Percentiles rank a stretch among this genome's conserved stretches.
These are phyloP conservation scores for Temnopleurus reevesii DNA, from an alignment of 53 echinoderm and acorn worm species.

Conservation along the genomic window DNA sequence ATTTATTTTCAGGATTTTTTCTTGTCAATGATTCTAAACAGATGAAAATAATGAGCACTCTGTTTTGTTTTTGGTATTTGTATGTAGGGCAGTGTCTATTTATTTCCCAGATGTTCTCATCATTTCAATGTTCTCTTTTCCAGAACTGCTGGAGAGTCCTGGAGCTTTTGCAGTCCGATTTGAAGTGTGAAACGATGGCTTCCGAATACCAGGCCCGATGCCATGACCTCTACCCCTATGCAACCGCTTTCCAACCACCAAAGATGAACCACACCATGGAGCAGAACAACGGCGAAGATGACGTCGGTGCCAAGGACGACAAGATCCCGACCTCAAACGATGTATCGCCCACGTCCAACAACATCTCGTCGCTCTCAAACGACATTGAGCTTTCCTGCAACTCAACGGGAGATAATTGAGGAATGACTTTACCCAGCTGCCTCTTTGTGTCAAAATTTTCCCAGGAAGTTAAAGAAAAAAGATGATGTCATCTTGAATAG, in stretches of 20 bases:
- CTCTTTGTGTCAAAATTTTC: background rate
- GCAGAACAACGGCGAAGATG: constrained; percentile 59
- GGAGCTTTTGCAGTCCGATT: constrained; percentile 66
- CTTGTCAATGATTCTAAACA: no score
- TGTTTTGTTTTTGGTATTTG: no score
- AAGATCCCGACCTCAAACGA: constrained; percentile 8
- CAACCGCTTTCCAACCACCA: constrained; percentile 76
- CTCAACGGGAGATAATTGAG: constrained; percentile 55
- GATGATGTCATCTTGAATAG: no score
- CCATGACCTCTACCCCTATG: constrained; percentile 85
- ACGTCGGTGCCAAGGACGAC: background rate
- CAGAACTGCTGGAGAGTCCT: constrained; percentile 76
- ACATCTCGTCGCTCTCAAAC: background rate
- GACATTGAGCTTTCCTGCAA: constrained; percentile 39
- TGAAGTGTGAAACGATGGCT: constrained; percentile 73
- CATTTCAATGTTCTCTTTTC: background rate
- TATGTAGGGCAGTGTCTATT: no score
- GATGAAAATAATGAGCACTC: no score
- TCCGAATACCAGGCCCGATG: constrained; percentile 73
- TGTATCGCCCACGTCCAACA: constrained; percentile 15
- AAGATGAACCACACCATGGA: constrained; percentile 54
- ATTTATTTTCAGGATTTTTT: no score
- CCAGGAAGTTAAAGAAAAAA: background rate
- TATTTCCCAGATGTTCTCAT: no score
- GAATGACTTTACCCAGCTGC: background rate